Base-by-base conservation (phyloP, 2,888 invertebrate species). In the Sinotaia quadrata region DNA sequence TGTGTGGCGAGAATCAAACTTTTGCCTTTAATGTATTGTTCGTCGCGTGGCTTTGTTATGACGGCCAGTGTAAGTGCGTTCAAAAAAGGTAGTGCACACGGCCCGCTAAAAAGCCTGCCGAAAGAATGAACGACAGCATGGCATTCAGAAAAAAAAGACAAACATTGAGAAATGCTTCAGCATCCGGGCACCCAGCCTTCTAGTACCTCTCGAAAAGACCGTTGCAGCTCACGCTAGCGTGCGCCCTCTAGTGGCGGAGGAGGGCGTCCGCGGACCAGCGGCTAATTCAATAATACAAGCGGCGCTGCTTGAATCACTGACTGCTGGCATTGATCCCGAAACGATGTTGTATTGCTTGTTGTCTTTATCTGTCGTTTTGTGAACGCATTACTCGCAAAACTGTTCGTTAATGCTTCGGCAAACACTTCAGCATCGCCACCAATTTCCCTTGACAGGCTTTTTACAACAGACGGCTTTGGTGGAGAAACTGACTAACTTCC, bases 281-380 rank as follows among this genome's bases (percentile, higher is more conserved):
- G 44, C 34, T 65, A 65, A 65, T 65, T 65, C 65, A 65, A 65
- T 65, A 65, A 65, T 15, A 54, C 56, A 44, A 56, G 65, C 18
- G 33, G 21, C 44, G n/a, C 21, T 27, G 27, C 54, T 10, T 12
- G 34, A 21, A 34, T 63, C 52, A 8, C 15, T 41, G n/a, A 18
- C 10, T 18, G 51, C 58, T n/a, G 21, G 37, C 65, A 56, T 65
- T 56, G 65, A 65, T 47, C 65, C 29, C 29, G 7, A 24, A 24
- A 29, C 54, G 33, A 65, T 47, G 21, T 52, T 37, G 36, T 27
- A 27, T 21, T 41, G 52, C 31, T 2, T 34, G 65, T 65, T 56
- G 56, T 65, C 65, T 56, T 65, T 65, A 33, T 44, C 65, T 33
- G 41, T 47, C 44, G 41, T 21, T 15, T 47, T 54, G 41, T 21